Evolutionary conservation across 2,888 invertebrate species (phyloP).

Genomic region (Incurvaria masculella): DNA sequence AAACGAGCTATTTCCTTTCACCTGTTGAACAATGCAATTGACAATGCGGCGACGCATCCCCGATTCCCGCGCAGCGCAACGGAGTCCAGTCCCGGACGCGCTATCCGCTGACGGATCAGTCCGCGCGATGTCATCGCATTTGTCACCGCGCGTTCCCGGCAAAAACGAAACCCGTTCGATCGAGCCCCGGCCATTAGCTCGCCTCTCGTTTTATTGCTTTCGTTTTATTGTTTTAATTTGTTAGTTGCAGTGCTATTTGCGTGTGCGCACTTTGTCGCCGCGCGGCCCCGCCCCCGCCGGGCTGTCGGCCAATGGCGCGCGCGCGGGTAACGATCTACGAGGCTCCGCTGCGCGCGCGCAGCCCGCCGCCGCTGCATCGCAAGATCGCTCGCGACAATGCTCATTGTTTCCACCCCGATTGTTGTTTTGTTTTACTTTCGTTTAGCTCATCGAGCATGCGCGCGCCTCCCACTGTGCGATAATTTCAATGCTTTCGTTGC

Average conservation of each 20-base stretch:
- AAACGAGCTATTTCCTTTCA: no score
- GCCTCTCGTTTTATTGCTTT: constrained; percentile 52
- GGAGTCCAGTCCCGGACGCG: no score
- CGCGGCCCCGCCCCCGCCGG: constrained; percentile 38
- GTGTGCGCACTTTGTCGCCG: constrained; percentile 51
- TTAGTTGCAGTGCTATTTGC: constrained; percentile 55
- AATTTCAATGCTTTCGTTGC: constrained; percentile 47
- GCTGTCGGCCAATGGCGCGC: constrained; percentile 38
- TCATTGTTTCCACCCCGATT: constrained; percentile 47
- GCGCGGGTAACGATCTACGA: constrained; percentile 32
- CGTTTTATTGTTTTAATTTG: constrained; percentile 57
- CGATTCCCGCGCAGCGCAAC: no score
- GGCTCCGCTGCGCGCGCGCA: constrained; percentile 29
- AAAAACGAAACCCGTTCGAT: background rate
- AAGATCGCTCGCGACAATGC: constrained; percentile 35
- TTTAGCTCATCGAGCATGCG: constrained; percentile 30
- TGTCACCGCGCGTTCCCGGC: constrained; percentile 35
- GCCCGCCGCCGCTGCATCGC: constrained; percentile 13
- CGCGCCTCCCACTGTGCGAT: constrained; percentile 50
- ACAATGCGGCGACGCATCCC: no score
- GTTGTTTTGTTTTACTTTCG: constrained; percentile 45
- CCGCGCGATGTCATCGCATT: background rate
- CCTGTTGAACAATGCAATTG: no score
- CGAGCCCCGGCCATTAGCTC: background rate
- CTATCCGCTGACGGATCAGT: background rate